Percentiles rank a stretch among this genome's conserved stretches.
These are phyloP conservation scores for Buceros bicornis DNA, from an alignment of 2,797 vertebrate species.

Conservation along the genomic window DNA sequence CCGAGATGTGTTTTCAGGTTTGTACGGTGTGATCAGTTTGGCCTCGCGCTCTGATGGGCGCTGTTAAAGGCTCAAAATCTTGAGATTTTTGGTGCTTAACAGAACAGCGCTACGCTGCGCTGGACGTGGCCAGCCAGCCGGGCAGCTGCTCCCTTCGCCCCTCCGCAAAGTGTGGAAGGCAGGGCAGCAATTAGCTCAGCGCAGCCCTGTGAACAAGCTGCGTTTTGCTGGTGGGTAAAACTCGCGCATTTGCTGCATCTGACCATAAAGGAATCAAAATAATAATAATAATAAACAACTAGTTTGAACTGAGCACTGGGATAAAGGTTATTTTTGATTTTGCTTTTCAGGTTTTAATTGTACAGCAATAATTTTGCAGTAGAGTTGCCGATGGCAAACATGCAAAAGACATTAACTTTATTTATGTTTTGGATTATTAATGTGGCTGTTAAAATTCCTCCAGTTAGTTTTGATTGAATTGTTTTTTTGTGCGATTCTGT, in stretches of 20 bases:
- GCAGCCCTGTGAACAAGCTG: background rate
- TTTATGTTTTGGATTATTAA: slow-evolving; percentile 85
- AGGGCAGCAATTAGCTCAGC: background rate
- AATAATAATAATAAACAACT: background rate
- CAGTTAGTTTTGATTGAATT: slow-evolving; percentile 87
- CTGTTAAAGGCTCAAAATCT: background rate
- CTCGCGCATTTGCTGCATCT: background rate
- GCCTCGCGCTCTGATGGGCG: background rate
- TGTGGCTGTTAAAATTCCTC: slow-evolving; percentile 83
- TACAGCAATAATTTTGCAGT: slow-evolving; percentile 66
- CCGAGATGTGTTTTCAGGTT: background rate
- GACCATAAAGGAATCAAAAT: background rate
- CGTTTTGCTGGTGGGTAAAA: background rate
- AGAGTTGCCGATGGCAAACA: slow-evolving; percentile 74
- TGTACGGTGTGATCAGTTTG: background rate
- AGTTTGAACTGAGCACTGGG: background rate
- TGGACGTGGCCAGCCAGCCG: background rate
- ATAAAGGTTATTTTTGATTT: slow-evolving; percentile 54
- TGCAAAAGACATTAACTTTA: slow-evolving; percentile 81
- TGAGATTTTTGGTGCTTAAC: background rate
- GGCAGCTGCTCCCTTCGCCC: background rate
- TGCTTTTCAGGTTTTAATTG: slow-evolving; percentile 75
- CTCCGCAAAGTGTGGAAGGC: rapidly evolving
- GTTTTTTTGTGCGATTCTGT: slow-evolving; percentile 82
- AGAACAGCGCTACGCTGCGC: rapidly evolving